Evolutionary conservation across 2,113 vertebrate genomes (phyloP), one percentile per base, ranked within the genome.

Genomic region (Narcine bancroftii): DNA sequence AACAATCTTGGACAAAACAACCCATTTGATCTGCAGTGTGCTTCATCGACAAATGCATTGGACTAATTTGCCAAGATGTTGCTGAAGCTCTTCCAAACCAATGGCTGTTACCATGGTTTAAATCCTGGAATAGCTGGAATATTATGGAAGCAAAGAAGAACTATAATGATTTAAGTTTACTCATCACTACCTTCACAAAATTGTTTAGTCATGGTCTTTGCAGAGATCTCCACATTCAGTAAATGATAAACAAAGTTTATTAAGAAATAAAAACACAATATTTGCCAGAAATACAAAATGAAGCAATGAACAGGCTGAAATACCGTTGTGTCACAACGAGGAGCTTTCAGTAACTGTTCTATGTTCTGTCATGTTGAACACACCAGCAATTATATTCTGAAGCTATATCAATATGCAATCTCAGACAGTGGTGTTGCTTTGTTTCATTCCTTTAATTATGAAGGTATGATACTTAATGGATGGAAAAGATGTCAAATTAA

Each of bases 211-310:
- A 19, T 66, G 65, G 13, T 19, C 15, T 66, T 69, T 24, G 21
- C 24, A 26, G 24, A 69, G 19, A 69, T 69, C 66, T 69, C 66
- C 26, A 21, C 66, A 26, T 69, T 21, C 66, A 69, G 66, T 24
- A 69, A 26, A 69, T 26, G 66, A 69, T 69, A 24, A 69, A 69
- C 21, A 69, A 83, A 7, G 47, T 83, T 83, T 29, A 13, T 50
- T 50, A 83, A 83, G 79, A 83, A 53, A 6, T 83, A 83, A 83
- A 50, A 83, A 47, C 79, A 83, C 50, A 83, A 83, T 53, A 47
- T 29, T 83, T 83, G 79, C 79, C 79, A 83, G 79, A 83, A 83
- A 83, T 83, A 47, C 6, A 83, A 83, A 75, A 19, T 75, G 2
- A 75, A 36, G 33, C n/a, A 75, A 36, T 75, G 72, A 75, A 39